Base-by-base conservation (phyloP, 2,888 invertebrate genomes). In the Microctonus brassicae region DNA sequence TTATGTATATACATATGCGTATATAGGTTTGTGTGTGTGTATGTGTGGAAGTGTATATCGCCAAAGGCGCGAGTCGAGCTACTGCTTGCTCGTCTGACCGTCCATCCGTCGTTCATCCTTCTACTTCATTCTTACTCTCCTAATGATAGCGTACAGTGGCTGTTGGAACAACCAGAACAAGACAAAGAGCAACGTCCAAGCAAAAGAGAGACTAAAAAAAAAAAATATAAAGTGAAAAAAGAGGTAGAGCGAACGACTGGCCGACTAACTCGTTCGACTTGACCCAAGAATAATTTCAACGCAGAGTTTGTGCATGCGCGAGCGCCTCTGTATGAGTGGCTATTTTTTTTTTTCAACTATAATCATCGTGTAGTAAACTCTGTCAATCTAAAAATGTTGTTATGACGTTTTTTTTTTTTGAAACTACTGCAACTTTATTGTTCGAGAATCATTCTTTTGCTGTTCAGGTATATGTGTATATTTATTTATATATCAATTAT, bases 81-180 rank as follows among this genome's bases (percentile, higher is more conserved):
- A 61, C 61, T 26, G 61, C 47, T 17, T 17, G 47, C 17, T 7
- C 47, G 20, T 47, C 47, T 47, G 47, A 17, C 17, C 47, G 7
- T 7, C 20, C 65, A 62, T 61, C 63, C 73, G 69, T 83, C 81
- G 82, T 83, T 81, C 84, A 78, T 79, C 78, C 75, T 82, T 79
- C 79, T 77, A 78, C 81, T 72, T 80, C 79, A 78, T 82, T 82
- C 81, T 82, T 80, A 79, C 78, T 78, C 80, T 79, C 80, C 83
- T 85, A 85, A 85, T 85, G 84, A 85, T 85, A 85, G 85, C 84
- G 84, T 84, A 79, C 81, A 77, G 75, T 75, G 72, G 78, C 74
- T 73, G 76, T 79, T 78, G 82, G 78, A 78, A 78, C 73, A 47
- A 47, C 74, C 74, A 75, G 73, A 72, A 71, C 53, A 36, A 53